phyloP scores from a whole-genome alignment of 1,140 invertebrate species.

The Xylocopa sonorina region DNA sequence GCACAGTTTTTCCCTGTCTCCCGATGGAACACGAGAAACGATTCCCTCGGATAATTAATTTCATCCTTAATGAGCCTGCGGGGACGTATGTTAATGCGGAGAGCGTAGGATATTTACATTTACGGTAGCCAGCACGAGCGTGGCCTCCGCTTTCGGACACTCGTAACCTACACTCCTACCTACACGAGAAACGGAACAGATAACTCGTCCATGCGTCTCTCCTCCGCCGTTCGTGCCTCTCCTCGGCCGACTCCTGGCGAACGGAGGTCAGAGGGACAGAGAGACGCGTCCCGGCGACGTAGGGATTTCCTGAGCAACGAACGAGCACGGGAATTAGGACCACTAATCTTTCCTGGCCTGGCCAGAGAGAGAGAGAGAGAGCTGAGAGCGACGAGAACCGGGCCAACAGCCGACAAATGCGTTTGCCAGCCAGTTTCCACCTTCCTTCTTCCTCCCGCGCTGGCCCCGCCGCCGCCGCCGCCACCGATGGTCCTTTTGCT shows the following conservation, averaged over 20 bases:
- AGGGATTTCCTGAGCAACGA: constrained; percentile 43
- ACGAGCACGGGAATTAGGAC: constrained; percentile 48
- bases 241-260: background rate
- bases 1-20: constrained; percentile 42
- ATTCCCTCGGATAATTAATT: constrained; percentile 79
- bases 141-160: constrained; percentile 64
- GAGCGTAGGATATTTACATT: constrained; percentile 79
- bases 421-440: constrained; percentile 70
- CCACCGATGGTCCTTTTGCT: constrained; percentile 28
- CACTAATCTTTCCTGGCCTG: constrained; percentile 75
- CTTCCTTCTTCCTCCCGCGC: constrained; percentile 54
- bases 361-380: too few relatives aligned
- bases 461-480: too few relatives aligned
- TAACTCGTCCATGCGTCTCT: constrained; percentile 45
- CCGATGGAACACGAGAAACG: constrained; percentile 53
- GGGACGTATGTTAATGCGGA: constrained; percentile 80
- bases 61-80: constrained; percentile 78
- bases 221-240: background rate
- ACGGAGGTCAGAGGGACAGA: constrained; percentile 23
- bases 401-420: constrained; percentile 80
- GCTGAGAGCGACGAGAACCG: constrained; percentile 62
- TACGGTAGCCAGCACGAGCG: constrained; percentile 74
- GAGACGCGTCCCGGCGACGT: constrained; percentile 38
- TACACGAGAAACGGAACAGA: constrained; percentile 61
- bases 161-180: constrained; percentile 65